Base-by-base conservation (phyloP, 1,140 invertebrate genomes). In the Holcopasites calliopsidis region DNA sequence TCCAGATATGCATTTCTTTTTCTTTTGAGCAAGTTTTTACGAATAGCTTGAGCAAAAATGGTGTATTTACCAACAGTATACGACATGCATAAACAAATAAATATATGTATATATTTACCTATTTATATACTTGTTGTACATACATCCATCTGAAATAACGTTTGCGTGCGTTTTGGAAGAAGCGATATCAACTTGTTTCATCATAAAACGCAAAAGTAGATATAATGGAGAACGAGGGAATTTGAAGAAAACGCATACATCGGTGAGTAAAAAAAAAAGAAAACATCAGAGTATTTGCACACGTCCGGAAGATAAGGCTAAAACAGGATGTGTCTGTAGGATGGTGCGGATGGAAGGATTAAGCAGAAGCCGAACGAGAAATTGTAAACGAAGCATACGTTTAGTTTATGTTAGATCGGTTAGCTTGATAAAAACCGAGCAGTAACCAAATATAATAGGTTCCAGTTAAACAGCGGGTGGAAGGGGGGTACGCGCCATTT, bases 381-480 rank as follows among this genome's bases (percentile, higher is more conserved):
- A 42, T 40, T 76, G 42, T n/a, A 49, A 62, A 44, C 21, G 26
- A 35, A 35, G 54, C 47, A 57, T 28, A 35, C 21, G 28, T 26
- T 71, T 62, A 44, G 40, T 70, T 64, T 74, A 65, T 49, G 52
- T 52, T 13, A 66, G 60, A 64, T 31, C 55, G 47, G 47, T 31
- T 44, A 50, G 16, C 21, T 50, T 54, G 47, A 55, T 79, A 68
- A 66, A 79, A 57, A 44, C 26, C 33, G 18, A 64, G 47, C 42
- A 35, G 57, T 57, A 65, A 79, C 54, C 76, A 70, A 73, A 77
- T 80, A 77, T 69, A 73, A 78, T 81, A 21, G 58, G 42, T 69
- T 21, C 61, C 54, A 61, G 31, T 77, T 64, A 55, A 65, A 49
- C 35, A 23, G 33, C 28, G 26, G 31, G 11, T 49, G 69, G 38